These are phyloP conservation scores for Mesocentrotus franciscanus DNA, from an alignment of 53 echinoderm and acorn worm species.

Conservation along the genomic window DNA sequence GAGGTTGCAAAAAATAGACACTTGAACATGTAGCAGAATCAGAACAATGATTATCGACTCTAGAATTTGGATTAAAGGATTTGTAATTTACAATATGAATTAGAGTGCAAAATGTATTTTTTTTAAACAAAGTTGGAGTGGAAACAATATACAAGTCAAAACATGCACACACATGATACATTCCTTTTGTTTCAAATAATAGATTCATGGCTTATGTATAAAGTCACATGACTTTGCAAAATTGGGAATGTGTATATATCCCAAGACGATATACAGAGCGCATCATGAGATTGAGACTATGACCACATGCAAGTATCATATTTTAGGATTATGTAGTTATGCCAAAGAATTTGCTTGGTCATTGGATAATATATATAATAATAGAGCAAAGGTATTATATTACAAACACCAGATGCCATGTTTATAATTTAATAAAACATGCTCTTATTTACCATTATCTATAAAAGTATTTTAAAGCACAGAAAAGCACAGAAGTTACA, in stretches of 20 bases:
- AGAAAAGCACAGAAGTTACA: no score
- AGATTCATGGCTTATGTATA: neutral
- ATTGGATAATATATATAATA: neutral
- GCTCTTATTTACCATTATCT: neutral
- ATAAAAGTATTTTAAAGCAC: no score
- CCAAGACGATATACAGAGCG: no score
- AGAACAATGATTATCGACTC: neutral
- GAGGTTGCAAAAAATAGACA: neutral
- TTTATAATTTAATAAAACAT: neutral
- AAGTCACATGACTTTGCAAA: conserved; percentile 5
- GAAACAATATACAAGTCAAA: neutral
- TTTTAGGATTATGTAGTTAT: neutral
- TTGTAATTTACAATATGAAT: no score
- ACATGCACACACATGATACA: neutral
- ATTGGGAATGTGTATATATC: neutral
- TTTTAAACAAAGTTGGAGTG: no score
- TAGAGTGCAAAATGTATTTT: no score
- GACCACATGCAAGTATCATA: neutral
- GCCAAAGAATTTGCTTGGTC: neutral
- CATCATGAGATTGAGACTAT: neutral
- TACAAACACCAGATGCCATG: neutral
- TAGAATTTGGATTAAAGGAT: neutral
- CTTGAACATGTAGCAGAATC: neutral
- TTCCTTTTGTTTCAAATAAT: neutral
- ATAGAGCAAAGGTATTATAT: neutral